Evolutionary conservation across 2,797 vertebrate species (phyloP), one percentile per base, ranked within the genome.

Genomic region (Limnodromus scolopaceus): DNA sequence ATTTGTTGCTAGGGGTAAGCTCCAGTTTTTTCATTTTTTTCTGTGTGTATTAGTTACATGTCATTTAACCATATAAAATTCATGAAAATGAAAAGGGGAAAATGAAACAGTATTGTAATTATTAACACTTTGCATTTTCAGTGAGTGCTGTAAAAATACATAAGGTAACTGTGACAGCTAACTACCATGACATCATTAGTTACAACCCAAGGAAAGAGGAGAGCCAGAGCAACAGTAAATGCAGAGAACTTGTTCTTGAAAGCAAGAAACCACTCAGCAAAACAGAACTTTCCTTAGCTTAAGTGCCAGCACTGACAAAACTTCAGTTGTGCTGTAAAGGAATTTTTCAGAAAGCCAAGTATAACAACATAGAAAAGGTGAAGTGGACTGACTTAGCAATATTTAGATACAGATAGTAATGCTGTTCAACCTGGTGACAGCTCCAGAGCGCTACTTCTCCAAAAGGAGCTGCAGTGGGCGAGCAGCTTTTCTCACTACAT

Each of bases 401-500:
- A 46, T 69, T 86, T 88, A 69, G 28, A 46, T 36, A 66, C 14
- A 63, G 38, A 30, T 20, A 27, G 15, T 46, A 32, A 78, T 16
- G 9, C 13, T 81, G 32, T 36, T n/a, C 25, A 71, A 23, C 11
- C n/a, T 36, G 39, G 25, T 28, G 17, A 55, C 24, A 77, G 11
- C 16, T 54, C 17, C 20, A 51, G 53, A 54, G 10, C 1, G 2
- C 13, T 36, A 6, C 24, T 75, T 45, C 7, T 65, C 16, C 45
- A 32, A 34, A 77, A 70, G 38, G 23, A 84, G 45, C 78, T 82
- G 28, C 16, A 43, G 6, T 23, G 27, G 8, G 4, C 15, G 4
- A 25, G 6, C 10, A 58, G 13, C 25, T 79, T 84, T 53, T 51
- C 19, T 64, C 4, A 0, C 6, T 68, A 3, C 0, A 0, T 32